These are phyloP conservation scores for Micropoecilia bifurca DNA, from an alignment of 2,797 vertebrate species.

Conservation along the genomic window DNA sequence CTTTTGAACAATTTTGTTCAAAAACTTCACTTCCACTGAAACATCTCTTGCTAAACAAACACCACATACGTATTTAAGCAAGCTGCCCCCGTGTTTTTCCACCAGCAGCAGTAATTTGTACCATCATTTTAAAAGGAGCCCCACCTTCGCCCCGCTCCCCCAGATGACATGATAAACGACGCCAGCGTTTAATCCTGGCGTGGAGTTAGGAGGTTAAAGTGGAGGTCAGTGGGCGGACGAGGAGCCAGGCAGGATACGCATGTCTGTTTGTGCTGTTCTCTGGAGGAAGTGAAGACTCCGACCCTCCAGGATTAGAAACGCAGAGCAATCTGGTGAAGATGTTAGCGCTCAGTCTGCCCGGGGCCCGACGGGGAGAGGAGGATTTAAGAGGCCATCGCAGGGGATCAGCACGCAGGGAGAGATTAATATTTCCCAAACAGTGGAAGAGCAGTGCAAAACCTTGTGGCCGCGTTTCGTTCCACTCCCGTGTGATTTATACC, in stretches of 20 bases:
- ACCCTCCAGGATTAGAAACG: slow-evolving; percentile 51
- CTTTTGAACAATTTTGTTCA: slow-evolving; percentile 37
- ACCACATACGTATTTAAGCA: slow-evolving; percentile 10
- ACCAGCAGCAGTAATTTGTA: slow-evolving; percentile 32
- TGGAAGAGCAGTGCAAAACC: neutral
- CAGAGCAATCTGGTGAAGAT: slow-evolving; percentile 57
- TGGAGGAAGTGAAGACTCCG: slow-evolving; percentile 65
- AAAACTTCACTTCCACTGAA: slow-evolving; percentile 31
- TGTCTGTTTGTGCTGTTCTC: slow-evolving; percentile 51
- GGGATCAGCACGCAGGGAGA: slow-evolving; percentile 25
- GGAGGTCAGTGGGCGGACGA: slow-evolving; percentile 60
- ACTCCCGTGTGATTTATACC: neutral
- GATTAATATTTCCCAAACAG: slow-evolving; percentile 54
- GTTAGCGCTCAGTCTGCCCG: slow-evolving; percentile 48
- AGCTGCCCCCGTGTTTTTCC: slow-evolving; percentile 10
- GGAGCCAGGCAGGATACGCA: slow-evolving; percentile 59
- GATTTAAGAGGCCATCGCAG: slow-evolving; percentile 52
- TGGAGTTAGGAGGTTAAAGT: slow-evolving; percentile 57
- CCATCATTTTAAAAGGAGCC: slow-evolving; percentile 45
- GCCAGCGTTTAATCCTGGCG: slow-evolving; percentile 64
- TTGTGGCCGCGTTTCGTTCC: neutral
- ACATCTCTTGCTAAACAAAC: slow-evolving; percentile 19
- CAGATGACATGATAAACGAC: slow-evolving; percentile 73
- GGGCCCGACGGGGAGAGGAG: slow-evolving; percentile 32
- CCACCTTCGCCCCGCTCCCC: slow-evolving; percentile 28